Evolutionary conservation across 1,140 invertebrate genomes (phyloP).

Genomic region (Hypsibius dujardini): DNA sequence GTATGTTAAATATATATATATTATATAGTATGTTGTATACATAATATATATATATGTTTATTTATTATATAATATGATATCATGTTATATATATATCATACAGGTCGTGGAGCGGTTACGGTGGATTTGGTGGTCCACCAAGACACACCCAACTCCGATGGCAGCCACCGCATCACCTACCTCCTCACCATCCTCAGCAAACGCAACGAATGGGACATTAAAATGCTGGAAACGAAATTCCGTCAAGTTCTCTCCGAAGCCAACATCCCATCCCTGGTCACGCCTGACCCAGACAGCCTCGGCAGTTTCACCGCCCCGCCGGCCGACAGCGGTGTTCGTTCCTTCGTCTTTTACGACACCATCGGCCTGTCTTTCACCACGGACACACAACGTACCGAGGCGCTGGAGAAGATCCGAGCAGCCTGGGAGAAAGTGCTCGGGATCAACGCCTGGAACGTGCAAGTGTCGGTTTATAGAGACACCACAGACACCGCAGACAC

Average conservation of each 20-base stretch:
- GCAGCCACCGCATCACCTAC: neutral
- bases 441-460: neutral
- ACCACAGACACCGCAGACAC: neutral
- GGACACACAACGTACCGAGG: neutral
- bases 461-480: neutral
- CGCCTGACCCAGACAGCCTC: neutral
- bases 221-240: neutral
- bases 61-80: too few species aligned
- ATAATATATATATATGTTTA: too few species aligned
- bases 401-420: neutral
- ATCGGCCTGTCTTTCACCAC: neutral
- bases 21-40: too few species aligned
- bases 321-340: conserved; percentile 2
- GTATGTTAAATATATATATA: too few species aligned
- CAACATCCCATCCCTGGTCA: neutral
- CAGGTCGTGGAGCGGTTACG: neutral
- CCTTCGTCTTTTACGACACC: conserved; percentile 13
- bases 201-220: neutral
- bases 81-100: too few species aligned
- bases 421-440: neutral
- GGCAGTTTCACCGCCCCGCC: neutral
- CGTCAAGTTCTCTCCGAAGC: neutral
- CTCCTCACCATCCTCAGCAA: neutral
- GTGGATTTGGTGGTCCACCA: neutral
- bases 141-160: neutral